phyloP scores from a whole-genome alignment of 2,888 invertebrate genomes.

The Onthophagus sagittarius region DNA sequence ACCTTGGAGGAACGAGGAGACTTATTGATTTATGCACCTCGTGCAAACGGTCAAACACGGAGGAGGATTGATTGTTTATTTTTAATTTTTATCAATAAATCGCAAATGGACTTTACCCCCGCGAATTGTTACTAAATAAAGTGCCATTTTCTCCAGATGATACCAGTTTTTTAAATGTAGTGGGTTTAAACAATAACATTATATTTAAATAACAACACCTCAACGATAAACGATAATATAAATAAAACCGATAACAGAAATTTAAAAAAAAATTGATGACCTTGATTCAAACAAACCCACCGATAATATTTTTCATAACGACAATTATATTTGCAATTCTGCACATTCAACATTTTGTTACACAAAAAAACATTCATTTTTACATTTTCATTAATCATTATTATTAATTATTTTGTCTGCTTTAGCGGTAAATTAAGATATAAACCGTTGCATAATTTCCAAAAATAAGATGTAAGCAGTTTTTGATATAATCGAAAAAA shows the following conservation, averaged over 20 bases:
- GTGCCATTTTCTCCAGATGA: background rate
- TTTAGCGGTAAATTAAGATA: too few species aligned
- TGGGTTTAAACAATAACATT: background rate
- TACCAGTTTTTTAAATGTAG: background rate
- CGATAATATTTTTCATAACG: background rate
- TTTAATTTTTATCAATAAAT: background rate
- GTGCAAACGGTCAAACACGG: background rate
- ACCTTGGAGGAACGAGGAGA: background rate
- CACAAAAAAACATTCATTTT: too few species aligned
- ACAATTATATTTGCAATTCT: background rate
- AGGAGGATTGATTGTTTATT: background rate
- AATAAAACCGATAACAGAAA: background rate
- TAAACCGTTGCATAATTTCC: too few species aligned
- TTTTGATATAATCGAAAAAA: too few species aligned
- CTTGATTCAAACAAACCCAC: background rate
- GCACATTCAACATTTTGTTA: background rate
- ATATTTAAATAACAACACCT: background rate
- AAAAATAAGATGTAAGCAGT: too few species aligned
- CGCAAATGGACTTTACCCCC: background rate
- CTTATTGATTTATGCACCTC: background rate
- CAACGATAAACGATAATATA: background rate
- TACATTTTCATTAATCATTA: too few species aligned
- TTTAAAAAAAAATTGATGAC: background rate
- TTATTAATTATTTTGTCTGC: too few species aligned
- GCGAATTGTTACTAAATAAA: background rate